Evolutionary conservation across 1,140 invertebrate species (phyloP), one percentile per base, ranked within the genome.

Genomic region (Araneus ventricosus): DNA sequence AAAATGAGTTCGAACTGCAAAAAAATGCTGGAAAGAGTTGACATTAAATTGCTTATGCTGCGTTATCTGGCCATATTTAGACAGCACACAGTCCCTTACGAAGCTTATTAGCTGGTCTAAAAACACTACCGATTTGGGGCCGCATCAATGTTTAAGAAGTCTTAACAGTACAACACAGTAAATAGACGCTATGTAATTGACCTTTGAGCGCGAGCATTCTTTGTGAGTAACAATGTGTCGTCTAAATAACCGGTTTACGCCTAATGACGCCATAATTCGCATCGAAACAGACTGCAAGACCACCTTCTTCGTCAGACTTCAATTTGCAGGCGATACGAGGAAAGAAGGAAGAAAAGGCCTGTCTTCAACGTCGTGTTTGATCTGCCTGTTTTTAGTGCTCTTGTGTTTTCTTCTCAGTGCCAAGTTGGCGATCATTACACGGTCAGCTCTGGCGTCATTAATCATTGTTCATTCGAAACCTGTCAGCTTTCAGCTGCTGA

Each of bases 201-300:
- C 90, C 90, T 86, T n/a, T 70, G 41, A 39, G 70, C 22, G n/a
- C 37, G 6, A 61, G 82, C 80, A 86, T 85, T 52, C 79, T 41
- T 57, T 22, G 27, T n/a, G n/a, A n/a, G 59, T 75, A 92, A 92
- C 90, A 92, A 92, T 92, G 90, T 86, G 80, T 86, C 59, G 80
- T 24, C 41, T 86, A 92, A 92, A 92, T 92, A 70, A 92, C 90
- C 61, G 90, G 86, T 92, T 92, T 92, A 92, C 80, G 80, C 80
- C 39, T 92, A 92, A 92, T 57, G 90, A 70, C 80, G 37, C 61
- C n/a, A 37, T 57, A 63, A 92, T 86, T 86, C 61, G 20, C 82
- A 67, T 41, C 67, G 57, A 57, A 70, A 67, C n/a, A 52, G 67
- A 34, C 34, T 34, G 1, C 24, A 17, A 8, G 8, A 8, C 88